Percentiles rank a stretch among this genome's conserved stretches.
Conservation (phyloP, 2,888 invertebrate genomes). For the Thelaira solivaga region DNA sequence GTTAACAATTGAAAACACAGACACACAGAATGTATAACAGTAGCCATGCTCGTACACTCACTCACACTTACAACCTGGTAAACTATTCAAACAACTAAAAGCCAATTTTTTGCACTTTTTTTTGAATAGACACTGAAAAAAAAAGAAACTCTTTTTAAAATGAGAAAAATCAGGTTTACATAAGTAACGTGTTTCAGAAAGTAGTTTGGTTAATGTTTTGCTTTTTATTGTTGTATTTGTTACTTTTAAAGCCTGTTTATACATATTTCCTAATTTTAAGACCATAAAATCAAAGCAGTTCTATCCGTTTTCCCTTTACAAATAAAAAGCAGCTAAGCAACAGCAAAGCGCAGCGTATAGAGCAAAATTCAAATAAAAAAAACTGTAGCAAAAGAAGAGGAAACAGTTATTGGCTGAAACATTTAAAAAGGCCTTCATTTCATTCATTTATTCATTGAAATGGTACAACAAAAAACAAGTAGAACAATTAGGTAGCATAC, state of each 20-base stretch:
- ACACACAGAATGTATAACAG: not conserved
- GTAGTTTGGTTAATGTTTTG: conserved; percentile 26
- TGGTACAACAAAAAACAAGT: conserved; percentile 22
- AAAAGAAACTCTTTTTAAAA: conserved; percentile 30
- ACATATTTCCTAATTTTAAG: conserved; percentile 50
- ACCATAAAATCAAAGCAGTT: conserved; percentile 53
- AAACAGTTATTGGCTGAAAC: conserved; percentile 50
- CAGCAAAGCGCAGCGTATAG: conserved; percentile 2
- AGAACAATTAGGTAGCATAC: conserved; percentile 9
- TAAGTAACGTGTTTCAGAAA: conserved; percentile 57
- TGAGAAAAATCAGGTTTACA: conserved; percentile 47
- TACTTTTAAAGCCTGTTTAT: conserved; percentile 40
- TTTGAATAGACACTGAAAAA: not conserved
- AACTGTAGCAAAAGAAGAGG: not conserved
- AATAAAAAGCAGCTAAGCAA: conserved; percentile 13
- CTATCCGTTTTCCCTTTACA: conserved; percentile 25
- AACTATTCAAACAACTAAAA: conserved; percentile 34
- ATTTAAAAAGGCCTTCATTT: conserved; percentile 47
- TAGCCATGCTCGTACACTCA: not conserved
- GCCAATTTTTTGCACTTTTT: not conserved
- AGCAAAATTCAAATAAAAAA: not conserved
- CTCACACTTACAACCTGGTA: not conserved
- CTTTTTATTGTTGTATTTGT: not conserved
- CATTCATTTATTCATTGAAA: conserved; percentile 56
- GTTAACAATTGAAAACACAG: not conserved